Evolutionary conservation across 2,888 invertebrate genomes (phyloP).

Genomic region (Synanthedon tipuliformis): DNA sequence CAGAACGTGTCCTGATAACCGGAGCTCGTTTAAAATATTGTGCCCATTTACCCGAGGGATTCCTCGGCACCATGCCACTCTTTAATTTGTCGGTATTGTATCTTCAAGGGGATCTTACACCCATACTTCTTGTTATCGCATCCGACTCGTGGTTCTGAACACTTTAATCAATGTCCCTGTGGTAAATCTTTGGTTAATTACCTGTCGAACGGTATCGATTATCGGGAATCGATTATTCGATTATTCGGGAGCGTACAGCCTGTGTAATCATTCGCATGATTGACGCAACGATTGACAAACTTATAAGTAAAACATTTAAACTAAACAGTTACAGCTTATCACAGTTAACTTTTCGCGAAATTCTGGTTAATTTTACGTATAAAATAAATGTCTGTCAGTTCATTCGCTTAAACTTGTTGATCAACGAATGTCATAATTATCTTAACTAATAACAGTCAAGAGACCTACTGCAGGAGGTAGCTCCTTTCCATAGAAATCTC

Average conservation of each 20-base stretch:
- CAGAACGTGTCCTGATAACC: not conserved
- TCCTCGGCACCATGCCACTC: constrained; percentile 5
- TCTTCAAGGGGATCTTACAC: constrained; percentile 8
- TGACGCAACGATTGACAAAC: not conserved
- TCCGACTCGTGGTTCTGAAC: constrained; percentile 6
- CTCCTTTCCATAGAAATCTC: no score
- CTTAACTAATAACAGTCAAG: no score
- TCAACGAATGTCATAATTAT: no score
- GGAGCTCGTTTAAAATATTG: not conserved
- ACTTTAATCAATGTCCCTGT: constrained; percentile 8
- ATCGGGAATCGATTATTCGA: not conserved
- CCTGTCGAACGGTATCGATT: not conserved
- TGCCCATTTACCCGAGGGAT: not conserved
- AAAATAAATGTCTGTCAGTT: no score
- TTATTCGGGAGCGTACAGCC: not conserved
- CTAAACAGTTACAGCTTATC: no score
- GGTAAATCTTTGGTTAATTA: constrained; percentile 7
- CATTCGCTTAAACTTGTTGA: no score
- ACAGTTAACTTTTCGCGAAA: no score
- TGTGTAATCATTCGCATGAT: not conserved
- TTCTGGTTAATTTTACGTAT: no score
- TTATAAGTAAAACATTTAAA: no score
- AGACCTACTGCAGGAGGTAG: no score
- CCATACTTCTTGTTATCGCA: constrained; percentile 2
- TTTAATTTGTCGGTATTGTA: constrained; percentile 9